phyloP scores from a whole-genome alignment of 37 sponge, comb jelly and placozoan genomes.

The Lycopodina hypogea region DNA sequence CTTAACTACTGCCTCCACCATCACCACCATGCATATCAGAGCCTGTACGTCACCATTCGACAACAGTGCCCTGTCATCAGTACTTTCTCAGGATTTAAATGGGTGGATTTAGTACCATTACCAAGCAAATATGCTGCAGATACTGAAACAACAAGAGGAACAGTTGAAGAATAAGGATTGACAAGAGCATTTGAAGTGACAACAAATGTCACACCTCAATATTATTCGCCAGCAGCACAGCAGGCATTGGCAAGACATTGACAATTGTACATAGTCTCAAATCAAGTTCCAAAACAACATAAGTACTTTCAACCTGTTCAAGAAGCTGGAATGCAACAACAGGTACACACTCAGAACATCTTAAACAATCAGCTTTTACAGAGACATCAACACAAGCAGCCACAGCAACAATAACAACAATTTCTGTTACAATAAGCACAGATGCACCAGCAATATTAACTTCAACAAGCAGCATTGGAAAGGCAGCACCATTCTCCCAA shows the following conservation, averaged over 20 bases:
- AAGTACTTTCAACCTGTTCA: background rate
- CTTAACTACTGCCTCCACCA: background rate
- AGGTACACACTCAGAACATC: constrained; percentile 15
- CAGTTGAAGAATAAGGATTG: too few relatives aligned
- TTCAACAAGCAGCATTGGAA: constrained; percentile 21
- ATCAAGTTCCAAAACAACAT: constrained; percentile 11
- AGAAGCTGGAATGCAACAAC: background rate
- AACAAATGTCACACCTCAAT: too few relatives aligned
- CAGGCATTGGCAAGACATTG: background rate
- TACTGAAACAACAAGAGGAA: background rate
- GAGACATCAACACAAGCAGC: background rate
- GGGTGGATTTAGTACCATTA: background rate
- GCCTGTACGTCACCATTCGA: background rate
- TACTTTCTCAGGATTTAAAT: background rate
- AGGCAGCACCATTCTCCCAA: constrained; percentile 1
- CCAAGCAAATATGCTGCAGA: background rate
- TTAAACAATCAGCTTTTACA: background rate
- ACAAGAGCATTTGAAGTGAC: background rate
- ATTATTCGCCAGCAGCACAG: background rate
- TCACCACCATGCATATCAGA: background rate
- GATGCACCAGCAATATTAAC: constrained; percentile 27
- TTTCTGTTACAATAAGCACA: constrained; percentile 15
- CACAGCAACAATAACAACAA: background rate
- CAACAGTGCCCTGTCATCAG: background rate
- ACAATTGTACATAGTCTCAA: background rate